A percentile compares a stretch with the other conserved stretches of the same genome.
phyloP scores from a whole-genome alignment of 2,888 invertebrate species.

The Dryomyza anilis region DNA sequence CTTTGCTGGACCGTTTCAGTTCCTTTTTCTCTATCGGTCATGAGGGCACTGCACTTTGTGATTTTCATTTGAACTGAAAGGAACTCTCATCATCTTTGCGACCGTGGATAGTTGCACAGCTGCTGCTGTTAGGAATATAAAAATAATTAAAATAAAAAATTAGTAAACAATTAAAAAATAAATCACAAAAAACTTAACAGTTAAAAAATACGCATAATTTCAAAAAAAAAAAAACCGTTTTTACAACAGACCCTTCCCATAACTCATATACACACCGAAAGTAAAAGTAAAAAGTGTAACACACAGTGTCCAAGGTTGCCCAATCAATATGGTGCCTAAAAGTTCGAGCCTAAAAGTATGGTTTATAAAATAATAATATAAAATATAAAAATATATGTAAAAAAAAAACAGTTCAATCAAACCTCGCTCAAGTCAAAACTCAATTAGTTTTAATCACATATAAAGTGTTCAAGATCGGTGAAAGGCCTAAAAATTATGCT shows the following conservation, averaged over 20 bases:
- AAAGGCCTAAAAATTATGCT: no score
- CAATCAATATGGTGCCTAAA: not conserved
- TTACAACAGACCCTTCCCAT: not conserved
- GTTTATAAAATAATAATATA: no score
- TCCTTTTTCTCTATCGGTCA: constrained; percentile 52
- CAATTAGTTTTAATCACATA: no score
- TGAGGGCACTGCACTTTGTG: constrained; percentile 56
- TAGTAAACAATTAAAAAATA: not conserved
- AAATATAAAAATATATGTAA: no score
- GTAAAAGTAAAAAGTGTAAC: constrained; percentile 15
- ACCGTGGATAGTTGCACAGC: constrained; percentile 19
- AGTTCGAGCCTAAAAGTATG: not conserved
- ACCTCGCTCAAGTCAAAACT: no score
- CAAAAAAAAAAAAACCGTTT: not conserved
- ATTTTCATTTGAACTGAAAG: constrained; percentile 50
- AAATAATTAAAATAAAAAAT: not conserved
- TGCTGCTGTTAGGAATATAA: constrained; percentile 1
- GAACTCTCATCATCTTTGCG: constrained; percentile 30
- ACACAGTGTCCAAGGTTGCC: not conserved
- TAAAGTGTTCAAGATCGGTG: no score
- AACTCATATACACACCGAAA: constrained; percentile 10
- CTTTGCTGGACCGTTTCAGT: constrained; percentile 42
- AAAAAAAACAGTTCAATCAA: no score
- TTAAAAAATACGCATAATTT: not conserved
- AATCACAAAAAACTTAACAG: not conserved